phyloP scores from a whole-genome alignment of 1,140 invertebrate species.

The Stratiolaelaps scimitus region DNA sequence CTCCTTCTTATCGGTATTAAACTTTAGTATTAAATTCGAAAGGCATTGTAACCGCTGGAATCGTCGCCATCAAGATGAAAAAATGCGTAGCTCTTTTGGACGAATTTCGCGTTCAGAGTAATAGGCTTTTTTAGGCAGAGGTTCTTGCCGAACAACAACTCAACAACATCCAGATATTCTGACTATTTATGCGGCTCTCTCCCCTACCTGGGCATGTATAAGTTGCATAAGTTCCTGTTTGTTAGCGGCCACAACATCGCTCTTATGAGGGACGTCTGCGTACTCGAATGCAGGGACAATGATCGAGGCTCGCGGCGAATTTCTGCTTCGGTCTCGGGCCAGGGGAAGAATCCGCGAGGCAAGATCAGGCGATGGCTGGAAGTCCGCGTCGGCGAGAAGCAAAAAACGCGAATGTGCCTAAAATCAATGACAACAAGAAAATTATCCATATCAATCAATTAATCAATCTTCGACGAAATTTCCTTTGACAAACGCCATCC shows the following conservation, averaged over 20 bases:
- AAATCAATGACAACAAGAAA: slow-evolving; percentile 29
- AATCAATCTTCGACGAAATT: background rate
- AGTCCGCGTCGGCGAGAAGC: slow-evolving; percentile 37
- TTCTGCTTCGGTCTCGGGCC: slow-evolving; percentile 3
- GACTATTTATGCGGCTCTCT: too few species aligned
- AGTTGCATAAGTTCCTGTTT: slow-evolving; percentile 39
- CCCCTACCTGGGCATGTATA: slow-evolving; percentile 32
- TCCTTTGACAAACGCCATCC: slow-evolving; percentile 8
- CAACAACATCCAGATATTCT: too few species aligned
- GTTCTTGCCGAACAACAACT: too few species aligned
- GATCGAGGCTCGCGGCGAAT: slow-evolving; percentile 33
- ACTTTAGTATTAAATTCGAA: too few species aligned
- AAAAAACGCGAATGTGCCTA: slow-evolving; percentile 35
- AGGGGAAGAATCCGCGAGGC: slow-evolving; percentile 34
- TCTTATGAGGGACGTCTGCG: slow-evolving; percentile 36
- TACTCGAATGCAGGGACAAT: slow-evolving; percentile 39
- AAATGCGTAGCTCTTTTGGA: too few species aligned
- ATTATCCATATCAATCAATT: too few species aligned
- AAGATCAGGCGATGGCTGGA: slow-evolving; percentile 37
- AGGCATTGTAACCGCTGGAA: too few species aligned
- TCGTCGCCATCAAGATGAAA: too few species aligned
- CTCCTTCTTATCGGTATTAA: too few species aligned
- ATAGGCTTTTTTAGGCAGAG: too few species aligned
- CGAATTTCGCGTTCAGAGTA: too few species aligned
- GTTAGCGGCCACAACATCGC: slow-evolving; percentile 36